Conservation (phyloP, 2,113 vertebrate species). For the Poecilia latipinna region DNA sequence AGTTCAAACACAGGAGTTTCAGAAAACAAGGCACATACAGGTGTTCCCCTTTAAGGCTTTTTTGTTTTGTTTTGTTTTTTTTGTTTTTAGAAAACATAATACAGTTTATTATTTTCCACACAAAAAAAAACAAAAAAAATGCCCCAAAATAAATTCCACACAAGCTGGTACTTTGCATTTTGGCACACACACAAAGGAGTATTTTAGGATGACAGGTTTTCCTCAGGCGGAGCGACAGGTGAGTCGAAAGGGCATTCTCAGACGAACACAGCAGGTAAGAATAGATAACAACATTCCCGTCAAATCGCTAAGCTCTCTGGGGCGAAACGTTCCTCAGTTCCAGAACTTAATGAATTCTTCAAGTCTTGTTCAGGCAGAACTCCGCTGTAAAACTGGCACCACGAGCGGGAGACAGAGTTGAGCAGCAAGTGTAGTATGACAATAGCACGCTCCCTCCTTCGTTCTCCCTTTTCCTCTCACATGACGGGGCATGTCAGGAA, state of each 20-base stretch:
- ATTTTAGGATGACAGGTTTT: conserved; percentile 27
- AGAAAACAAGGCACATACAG: conserved; percentile 46
- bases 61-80: conserved; percentile 9
- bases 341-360: conserved; percentile 50
- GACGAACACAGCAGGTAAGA: conserved; percentile 41
- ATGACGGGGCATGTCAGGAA: conserved; percentile 49
- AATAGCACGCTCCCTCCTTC: not conserved
- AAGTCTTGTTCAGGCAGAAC: conserved; percentile 58
- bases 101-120: conserved; percentile 19
- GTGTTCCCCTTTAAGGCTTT: conserved; percentile 43
- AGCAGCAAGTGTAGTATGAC: conserved; percentile 41
- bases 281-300: conserved; percentile 43
- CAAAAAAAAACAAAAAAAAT: conserved; percentile 7
- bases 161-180: conserved; percentile 48
- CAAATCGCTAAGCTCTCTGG: conserved; percentile 27
- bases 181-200: conserved; percentile 23
- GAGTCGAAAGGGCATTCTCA: conserved; percentile 18
- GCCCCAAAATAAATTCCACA: conserved; percentile 27
- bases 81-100: conserved; percentile 30
- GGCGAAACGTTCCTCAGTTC: conserved; percentile 44
- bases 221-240: conserved; percentile 43
- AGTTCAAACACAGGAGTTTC: conserved; percentile 44
- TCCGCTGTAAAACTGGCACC: conserved; percentile 38
- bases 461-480: conserved; percentile 26
- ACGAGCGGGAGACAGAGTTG: conserved; percentile 25